Evolutionary conservation across 1,140 invertebrate species (phyloP), one percentile per base, ranked within the genome.

Genomic region (Charaxes varanes): DNA sequence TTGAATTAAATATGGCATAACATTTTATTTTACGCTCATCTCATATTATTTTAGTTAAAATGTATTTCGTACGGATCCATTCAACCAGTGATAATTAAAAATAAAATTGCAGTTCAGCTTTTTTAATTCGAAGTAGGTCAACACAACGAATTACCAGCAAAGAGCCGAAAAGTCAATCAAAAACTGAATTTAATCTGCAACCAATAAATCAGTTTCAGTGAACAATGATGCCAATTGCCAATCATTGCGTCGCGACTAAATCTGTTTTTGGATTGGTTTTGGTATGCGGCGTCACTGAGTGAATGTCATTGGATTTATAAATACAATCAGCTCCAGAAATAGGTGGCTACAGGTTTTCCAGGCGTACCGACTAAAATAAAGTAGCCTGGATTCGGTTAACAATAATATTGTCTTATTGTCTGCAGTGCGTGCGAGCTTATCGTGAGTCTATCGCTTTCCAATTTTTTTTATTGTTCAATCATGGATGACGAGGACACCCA

Each of bases 401-500:
- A 81, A 83, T 81, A 79, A 71, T 70, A 81, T 81, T 83, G 74
- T 79, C 58, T 31, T 31, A 31, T 31, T 31, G 28, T 31, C 28
- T 31, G 14, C 28, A 12, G 28, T n/a, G 28, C 28, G 28, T 31
- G 43, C 38, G 60, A 45, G 53, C 30, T 41, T 45, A 44, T 41
- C 41, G 49, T 45, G 37, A 32, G 32, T 49, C 45, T 35, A 15
- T 48, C 42, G 48, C 40, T 54, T 48, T 49, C 45, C 36, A 31
- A 47, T 45, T 51, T 41, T 52, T 52, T 48, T 68, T 49, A 51
- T 62, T 56, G 47, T 53, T 62, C 57, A 55, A 50, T 50, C 40
- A 86, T 85, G 82, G 84, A 87, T 62, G 80, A 85, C 32, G 86
- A 86, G 58, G 77, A 86, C 53, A 86, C 90, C 61, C 89, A 90